These are phyloP conservation scores for Luffia ferchaultella DNA, from an alignment of 2,888 invertebrate genomes.

Conservation along the genomic window DNA sequence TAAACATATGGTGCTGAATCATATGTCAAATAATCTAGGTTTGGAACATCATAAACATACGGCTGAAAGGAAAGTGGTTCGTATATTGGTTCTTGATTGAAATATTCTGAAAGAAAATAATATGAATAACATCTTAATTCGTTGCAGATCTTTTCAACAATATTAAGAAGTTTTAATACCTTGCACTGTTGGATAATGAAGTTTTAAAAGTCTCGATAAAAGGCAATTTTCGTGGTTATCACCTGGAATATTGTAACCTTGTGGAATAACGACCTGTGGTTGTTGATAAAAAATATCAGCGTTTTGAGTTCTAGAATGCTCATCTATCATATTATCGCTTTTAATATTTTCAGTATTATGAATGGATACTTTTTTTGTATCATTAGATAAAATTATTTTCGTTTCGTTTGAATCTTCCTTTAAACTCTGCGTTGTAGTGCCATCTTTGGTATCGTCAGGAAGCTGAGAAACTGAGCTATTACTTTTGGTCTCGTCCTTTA, in stretches of 20 bases:
- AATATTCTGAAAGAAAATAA: not conserved
- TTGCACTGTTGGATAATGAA: conserved; percentile 27
- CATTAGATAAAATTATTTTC: not conserved
- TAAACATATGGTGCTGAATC: not conserved
- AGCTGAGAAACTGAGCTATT: not conserved
- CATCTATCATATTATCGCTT: not conserved
- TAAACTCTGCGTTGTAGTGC: not conserved
- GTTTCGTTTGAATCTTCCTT: not conserved
- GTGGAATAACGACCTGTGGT: not conserved
- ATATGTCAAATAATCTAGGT: not conserved
- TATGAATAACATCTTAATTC: not conserved
- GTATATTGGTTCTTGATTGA: not conserved
- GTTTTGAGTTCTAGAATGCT: not conserved
- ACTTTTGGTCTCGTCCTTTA: conserved; percentile 6
- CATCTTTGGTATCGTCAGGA: not conserved
- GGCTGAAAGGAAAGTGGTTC: not conserved
- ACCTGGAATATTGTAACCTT: not conserved
- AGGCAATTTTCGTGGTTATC: conserved; percentile 28
- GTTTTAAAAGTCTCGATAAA: conserved; percentile 34
- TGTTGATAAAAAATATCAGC: not conserved
- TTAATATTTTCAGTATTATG: not conserved
- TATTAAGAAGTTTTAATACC: conserved; percentile 20
- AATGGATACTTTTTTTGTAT: not conserved
- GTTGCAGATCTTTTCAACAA: not conserved
- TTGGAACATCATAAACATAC: not conserved